Conservation (phyloP, 2,888 invertebrate genomes). For the Adelphocoris suturalis region DNA sequence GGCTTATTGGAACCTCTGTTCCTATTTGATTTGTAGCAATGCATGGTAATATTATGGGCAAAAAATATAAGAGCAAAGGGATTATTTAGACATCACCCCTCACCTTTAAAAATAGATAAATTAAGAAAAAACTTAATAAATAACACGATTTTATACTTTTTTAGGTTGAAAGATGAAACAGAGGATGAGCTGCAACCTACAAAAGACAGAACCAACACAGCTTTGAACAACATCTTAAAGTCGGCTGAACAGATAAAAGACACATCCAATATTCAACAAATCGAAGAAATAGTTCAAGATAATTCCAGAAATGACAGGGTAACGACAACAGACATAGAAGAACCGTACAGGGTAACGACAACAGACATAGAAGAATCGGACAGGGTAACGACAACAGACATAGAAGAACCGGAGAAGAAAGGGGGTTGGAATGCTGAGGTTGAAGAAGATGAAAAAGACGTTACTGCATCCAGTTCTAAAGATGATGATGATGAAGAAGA, state of each 20-base stretch:
- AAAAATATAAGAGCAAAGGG: no score
- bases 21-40: no score
- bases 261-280: neutral
- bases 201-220: neutral
- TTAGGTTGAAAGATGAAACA: conserved; percentile 34
- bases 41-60: no score
- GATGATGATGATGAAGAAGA: conserved; percentile 19
- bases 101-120: no score
- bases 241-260: neutral
- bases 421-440: conserved; percentile 53
- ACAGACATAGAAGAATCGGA: neutral
- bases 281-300: neutral
- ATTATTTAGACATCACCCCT: no score
- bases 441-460: neutral
- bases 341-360: no score
- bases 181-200: neutral
- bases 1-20: no score
- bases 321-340: neutral
- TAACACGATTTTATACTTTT: neutral
- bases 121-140: no score
- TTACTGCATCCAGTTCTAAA: conserved; percentile 24
- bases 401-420: neutral
- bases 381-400: neutral
- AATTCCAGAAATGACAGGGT: neutral
- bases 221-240: neutral